Evolutionary conservation across 2,113 vertebrate species (phyloP).

Genomic region (Bubo scandiacus): DNA sequence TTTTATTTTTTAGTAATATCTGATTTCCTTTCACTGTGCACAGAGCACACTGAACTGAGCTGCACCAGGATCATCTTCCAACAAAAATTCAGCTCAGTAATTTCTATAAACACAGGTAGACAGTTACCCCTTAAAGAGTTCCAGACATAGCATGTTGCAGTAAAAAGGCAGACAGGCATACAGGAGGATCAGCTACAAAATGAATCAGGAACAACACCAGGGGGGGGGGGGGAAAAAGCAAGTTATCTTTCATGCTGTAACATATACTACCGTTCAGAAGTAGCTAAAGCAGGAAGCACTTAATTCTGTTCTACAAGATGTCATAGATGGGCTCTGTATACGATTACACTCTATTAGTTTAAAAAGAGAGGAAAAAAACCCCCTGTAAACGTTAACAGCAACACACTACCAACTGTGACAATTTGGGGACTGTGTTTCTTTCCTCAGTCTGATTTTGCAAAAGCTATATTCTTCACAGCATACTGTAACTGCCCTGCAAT

Average conservation of each 20-base stretch:
- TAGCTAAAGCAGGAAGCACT: neutral
- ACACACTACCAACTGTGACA: neutral
- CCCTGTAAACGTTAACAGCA: neutral
- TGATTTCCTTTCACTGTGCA: neutral
- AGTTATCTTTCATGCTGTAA: neutral
- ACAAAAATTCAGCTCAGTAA: neutral
- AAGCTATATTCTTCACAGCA: neutral
- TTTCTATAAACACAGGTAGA: neutral
- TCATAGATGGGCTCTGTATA: neutral
- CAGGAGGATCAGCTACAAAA: neutral
- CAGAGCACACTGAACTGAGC: neutral
- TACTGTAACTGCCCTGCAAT: conserved; percentile 32
- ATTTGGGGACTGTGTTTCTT: neutral
- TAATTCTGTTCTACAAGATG: neutral
- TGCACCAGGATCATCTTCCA: neutral
- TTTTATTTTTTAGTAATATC: neutral
- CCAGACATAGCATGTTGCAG: neutral
- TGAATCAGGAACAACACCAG: neutral
- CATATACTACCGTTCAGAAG: neutral
- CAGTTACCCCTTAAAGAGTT: neutral
- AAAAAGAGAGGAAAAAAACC: neutral
- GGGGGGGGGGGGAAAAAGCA: neutral
- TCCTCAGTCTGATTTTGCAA: conserved; percentile 3
- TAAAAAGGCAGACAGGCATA: neutral
- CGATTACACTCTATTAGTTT: neutral